Percentiles rank a stretch among this genome's conserved stretches.
phyloP scores from a whole-genome alignment of 2,797 vertebrate species.

The Microctenopoma lineatum region DNA sequence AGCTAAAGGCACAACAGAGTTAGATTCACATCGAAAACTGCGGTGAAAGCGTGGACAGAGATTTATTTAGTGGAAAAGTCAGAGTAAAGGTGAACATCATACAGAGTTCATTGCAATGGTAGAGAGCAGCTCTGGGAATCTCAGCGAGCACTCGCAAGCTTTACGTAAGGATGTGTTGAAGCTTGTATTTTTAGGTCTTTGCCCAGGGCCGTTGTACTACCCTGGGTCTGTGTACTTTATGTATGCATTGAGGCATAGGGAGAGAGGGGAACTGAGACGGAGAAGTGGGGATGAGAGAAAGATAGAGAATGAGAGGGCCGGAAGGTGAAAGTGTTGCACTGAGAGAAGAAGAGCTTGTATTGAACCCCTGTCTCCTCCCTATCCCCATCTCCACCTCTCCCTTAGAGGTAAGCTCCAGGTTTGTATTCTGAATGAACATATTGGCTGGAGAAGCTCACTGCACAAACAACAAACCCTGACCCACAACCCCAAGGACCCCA shows the following conservation, averaged over 20 bases:
- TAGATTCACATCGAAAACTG: slow-evolving; percentile 32
- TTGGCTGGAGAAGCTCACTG: slow-evolving; percentile 55
- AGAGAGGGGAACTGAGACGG: slow-evolving; percentile 19
- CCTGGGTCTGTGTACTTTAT: slow-evolving; percentile 63
- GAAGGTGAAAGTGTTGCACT: slow-evolving; percentile 37
- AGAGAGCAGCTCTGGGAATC: slow-evolving; percentile 48
- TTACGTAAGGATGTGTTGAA: slow-evolving; percentile 48
- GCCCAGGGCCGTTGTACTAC: slow-evolving; percentile 71
- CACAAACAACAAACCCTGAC: slow-evolving; percentile 58
- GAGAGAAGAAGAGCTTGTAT: slow-evolving; percentile 24
- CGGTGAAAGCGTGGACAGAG: slow-evolving; percentile 33
- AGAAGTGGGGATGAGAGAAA: slow-evolving; percentile 7
- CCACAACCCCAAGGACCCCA: slow-evolving; percentile 61
- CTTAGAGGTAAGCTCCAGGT: slow-evolving; percentile 58
- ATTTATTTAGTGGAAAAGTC: slow-evolving; percentile 48
- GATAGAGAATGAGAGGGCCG: slow-evolving; percentile 15
- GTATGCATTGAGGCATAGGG: slow-evolving; percentile 63
- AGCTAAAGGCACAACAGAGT: slow-evolving; percentile 8
- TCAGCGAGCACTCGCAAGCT: slow-evolving; percentile 11
- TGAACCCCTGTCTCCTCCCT: slow-evolving; percentile 27
- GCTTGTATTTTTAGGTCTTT: slow-evolving; percentile 74
- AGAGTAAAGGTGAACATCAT: slow-evolving; percentile 51
- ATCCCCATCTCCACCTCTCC: not conserved
- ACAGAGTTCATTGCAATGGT: slow-evolving; percentile 33
- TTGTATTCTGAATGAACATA: slow-evolving; percentile 68